Conservation (phyloP, 2,113 vertebrate genomes). For the Sebastes fasciatus region DNA sequence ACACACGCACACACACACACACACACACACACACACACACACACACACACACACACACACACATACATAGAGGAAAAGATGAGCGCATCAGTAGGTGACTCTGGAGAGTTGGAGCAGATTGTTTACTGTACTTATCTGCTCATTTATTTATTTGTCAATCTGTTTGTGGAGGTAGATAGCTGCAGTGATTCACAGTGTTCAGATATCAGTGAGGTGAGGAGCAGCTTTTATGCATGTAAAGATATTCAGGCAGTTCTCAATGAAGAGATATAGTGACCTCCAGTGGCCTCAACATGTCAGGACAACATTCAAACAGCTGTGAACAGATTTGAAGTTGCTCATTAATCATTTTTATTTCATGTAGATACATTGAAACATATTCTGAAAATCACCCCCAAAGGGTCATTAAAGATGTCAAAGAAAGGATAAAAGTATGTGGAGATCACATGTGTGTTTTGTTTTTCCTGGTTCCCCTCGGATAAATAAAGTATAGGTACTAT, state of each 20-base stretch:
- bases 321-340: background rate
- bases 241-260: background rate
- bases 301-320: background rate
- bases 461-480: background rate
- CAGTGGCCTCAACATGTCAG: slow-evolving; percentile 28
- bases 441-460: background rate
- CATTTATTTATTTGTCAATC: background rate
- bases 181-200: background rate
- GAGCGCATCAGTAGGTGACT: slow-evolving; percentile 3
- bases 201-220: background rate
- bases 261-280: slow-evolving; percentile 47
- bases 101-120: slow-evolving; percentile 10
- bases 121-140: slow-evolving; percentile 14
- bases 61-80: background rate
- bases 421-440: background rate
- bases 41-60: slow-evolving; percentile 13
- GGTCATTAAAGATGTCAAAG: background rate
- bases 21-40: no score
- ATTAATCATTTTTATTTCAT: background rate
- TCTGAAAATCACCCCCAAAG: no score
- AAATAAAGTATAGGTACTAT: background rate
- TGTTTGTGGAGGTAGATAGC: background rate
- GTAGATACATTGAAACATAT: background rate
- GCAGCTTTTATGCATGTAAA: background rate
- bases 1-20: background rate